A percentile compares a stretch with the other conserved stretches of the same genome.
These are phyloP conservation scores for Leucopsar rothschildi DNA, from an alignment of 2,113 vertebrate genomes.

Conservation along the genomic window DNA sequence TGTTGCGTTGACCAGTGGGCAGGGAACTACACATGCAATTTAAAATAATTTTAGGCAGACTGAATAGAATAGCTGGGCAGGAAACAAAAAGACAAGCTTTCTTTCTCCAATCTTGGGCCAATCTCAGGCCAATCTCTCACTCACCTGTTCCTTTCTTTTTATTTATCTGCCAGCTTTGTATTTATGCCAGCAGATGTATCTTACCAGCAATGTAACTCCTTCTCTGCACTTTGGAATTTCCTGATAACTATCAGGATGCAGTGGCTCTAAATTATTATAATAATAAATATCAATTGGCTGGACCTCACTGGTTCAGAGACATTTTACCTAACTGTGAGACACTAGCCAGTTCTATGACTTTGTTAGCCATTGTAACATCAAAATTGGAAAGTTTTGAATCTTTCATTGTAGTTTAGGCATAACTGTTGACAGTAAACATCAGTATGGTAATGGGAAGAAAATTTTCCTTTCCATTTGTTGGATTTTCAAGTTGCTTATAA, in stretches of 20 bases:
- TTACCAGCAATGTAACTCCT: neutral
- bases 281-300: neutral
- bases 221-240: neutral
- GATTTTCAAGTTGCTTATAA: neutral
- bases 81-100: neutral
- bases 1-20: fast-evolving
- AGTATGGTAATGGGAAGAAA: neutral
- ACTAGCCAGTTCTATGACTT: neutral
- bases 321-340: neutral
- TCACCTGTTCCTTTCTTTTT: neutral
- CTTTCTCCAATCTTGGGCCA: neutral
- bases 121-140: neutral
- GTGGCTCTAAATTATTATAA: neutral
- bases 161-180: neutral
- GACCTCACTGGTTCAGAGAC: neutral
- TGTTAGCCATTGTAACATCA: neutral
- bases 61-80: neutral
- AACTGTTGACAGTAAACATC: neutral
- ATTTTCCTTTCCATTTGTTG: neutral
- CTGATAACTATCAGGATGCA: neutral
- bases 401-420: neutral
- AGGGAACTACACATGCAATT: neutral
- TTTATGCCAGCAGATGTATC: neutral
- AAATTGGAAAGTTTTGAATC: neutral
- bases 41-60: neutral